phyloP scores from a whole-genome alignment of 2,113 vertebrate genomes.

The Athene noctua region DNA sequence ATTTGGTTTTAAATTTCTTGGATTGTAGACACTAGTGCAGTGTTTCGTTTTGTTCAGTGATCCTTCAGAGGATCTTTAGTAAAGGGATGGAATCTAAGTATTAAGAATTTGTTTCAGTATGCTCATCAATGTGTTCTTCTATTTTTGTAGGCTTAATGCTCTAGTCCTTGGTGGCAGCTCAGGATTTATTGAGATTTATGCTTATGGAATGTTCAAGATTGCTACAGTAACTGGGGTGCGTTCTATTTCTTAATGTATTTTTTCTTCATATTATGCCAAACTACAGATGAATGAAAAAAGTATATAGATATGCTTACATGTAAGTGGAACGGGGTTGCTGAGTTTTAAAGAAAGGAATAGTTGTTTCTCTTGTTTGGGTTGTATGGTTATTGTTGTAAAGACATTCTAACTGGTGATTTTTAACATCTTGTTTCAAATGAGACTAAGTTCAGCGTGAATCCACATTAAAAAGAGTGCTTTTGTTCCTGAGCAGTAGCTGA shows the following conservation, averaged over 20 bases:
- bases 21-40: rapidly evolving
- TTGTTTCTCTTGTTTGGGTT: background rate
- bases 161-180: constrained; percentile 89
- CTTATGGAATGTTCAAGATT: constrained; percentile 98
- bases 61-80: background rate
- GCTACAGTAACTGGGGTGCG: constrained; percentile 86
- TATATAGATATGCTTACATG: rapidly evolving
- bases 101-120: background rate
- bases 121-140: background rate
- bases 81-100: background rate
- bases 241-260: background rate
- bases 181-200: constrained; percentile 93
- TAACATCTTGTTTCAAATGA: background rate
- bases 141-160: constrained; percentile 87
- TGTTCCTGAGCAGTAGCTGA: background rate
- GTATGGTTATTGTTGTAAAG: background rate
- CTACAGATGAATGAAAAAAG: background rate
- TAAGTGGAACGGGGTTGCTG: background rate
- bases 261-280: background rate
- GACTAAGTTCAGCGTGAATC: background rate
- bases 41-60: background rate
- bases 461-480: background rate
- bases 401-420: background rate
- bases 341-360: background rate
- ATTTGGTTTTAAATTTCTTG: background rate